Evolutionary conservation across 2,113 vertebrate genomes (phyloP).

Genomic region (Oreocharis arfaki): DNA sequence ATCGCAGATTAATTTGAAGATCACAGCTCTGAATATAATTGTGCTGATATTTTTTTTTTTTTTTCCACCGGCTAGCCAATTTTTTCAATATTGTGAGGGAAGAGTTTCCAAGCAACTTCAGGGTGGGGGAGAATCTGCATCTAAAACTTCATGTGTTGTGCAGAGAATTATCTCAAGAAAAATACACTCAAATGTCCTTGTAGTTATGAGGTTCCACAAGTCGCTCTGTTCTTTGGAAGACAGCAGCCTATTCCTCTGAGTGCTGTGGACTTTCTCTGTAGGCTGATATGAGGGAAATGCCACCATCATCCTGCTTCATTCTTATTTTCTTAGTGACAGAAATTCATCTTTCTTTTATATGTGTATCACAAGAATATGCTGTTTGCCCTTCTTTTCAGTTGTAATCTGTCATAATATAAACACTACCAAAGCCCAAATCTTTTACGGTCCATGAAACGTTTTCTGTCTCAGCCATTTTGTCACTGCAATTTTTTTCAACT

Average conservation of each 20-base stretch:
- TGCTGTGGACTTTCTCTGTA: background rate
- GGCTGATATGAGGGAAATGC: background rate
- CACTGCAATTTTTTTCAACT: background rate
- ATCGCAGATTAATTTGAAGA: background rate
- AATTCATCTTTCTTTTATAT: background rate
- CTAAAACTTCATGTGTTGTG: background rate
- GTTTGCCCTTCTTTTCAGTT: background rate
- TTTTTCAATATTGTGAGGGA: background rate
- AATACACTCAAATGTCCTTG: background rate
- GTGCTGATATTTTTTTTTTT: background rate
- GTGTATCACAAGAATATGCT: background rate
- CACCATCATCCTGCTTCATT: background rate
- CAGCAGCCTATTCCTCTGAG: background rate
- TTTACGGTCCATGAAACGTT: background rate
- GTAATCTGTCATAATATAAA: background rate
- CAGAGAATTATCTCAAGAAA: background rate
- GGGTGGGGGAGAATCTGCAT: background rate
- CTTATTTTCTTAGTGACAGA: background rate
- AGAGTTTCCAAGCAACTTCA: background rate
- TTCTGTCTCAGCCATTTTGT: background rate
- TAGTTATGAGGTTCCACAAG: background rate
- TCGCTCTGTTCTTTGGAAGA: background rate
- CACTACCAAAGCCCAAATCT: background rate
- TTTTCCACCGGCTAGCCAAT: background rate
- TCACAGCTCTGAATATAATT: background rate